Evolutionary conservation across 2,797 vertebrate species (phyloP).

Genomic region (Micrastur ruficollis): DNA sequence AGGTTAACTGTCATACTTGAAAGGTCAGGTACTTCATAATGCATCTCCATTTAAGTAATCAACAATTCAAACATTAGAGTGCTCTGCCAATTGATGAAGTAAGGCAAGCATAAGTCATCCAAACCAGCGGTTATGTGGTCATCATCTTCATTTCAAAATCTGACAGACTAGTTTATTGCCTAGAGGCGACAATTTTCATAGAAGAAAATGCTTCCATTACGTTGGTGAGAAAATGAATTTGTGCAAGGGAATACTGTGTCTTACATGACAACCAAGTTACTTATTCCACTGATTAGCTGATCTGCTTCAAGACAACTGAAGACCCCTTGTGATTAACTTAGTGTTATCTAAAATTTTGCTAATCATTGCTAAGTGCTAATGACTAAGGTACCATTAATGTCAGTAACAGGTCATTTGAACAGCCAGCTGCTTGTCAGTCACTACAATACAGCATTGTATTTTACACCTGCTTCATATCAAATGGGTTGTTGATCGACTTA

Average conservation of each 20-base stretch:
- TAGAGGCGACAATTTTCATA: not conserved
- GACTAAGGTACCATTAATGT: conserved; percentile 71
- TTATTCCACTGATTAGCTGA: conserved; percentile 24
- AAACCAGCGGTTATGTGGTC: not conserved
- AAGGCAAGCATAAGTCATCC: conserved; percentile 17
- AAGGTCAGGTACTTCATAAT: conserved; percentile 34
- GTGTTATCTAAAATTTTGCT: conserved; percentile 67
- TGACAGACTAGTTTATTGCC: conserved; percentile 26
- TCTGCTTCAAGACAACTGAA: not conserved
- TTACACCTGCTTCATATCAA: conserved; percentile 80
- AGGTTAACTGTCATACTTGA: conserved; percentile 41
- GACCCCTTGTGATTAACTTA: conserved; percentile 39
- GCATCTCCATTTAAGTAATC: not conserved
- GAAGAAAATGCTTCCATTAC: not conserved
- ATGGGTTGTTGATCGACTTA: conserved; percentile 93
- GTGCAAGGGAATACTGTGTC: conserved; percentile 40
- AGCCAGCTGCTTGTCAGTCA: conserved; percentile 46
- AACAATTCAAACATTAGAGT: not conserved
- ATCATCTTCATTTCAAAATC: conserved; percentile 1
- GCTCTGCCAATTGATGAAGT: not conserved
- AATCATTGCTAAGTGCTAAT: conserved; percentile 71
- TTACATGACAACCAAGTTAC: conserved; percentile 26
- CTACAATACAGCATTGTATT: not conserved
- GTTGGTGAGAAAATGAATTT: not conserved
- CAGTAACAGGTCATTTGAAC: conserved; percentile 46